Percentiles rank a stretch among this genome's conserved stretches.
Evolutionary conservation across 2,888 invertebrate genomes (phyloP).

Genomic region (Hirtodrosophila histrioides): DNA sequence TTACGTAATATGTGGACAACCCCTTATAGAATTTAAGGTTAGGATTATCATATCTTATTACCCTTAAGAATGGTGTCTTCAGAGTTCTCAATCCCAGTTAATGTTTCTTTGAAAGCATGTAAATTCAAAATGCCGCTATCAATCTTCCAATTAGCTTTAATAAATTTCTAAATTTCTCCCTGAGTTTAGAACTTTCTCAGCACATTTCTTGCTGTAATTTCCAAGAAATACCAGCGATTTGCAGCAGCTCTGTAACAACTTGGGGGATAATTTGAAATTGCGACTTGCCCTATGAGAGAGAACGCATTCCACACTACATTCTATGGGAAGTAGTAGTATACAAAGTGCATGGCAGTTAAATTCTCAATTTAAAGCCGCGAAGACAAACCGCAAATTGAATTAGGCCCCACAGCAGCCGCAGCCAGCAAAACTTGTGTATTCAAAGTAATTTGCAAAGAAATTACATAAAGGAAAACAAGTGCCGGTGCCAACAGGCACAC

Average conservation of each 20-base stretch:
- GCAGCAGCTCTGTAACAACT: constrained; percentile 2
- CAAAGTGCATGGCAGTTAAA: constrained; percentile 32
- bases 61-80: no score
- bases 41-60: no score
- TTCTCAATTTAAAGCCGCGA: constrained; percentile 34
- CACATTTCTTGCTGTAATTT: constrained; percentile 29
- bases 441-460: constrained; percentile 76
- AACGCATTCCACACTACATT: constrained; percentile 31
- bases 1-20: no score
- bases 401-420: constrained; percentile 45
- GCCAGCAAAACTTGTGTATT: constrained; percentile 45
- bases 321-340: constrained; percentile 43
- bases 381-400: constrained; percentile 73
- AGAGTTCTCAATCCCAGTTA: no score
- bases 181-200: constrained; percentile 15
- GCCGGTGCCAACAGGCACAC: constrained; percentile 61
- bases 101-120: no score
- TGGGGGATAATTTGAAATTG: constrained; percentile 40
- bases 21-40: no score
- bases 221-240: constrained; percentile 17
- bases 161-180: background rate
- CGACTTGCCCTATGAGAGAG: constrained; percentile 26
- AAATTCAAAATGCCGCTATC: no score
- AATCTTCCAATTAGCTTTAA: background rate
- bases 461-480: constrained; percentile 78